phyloP scores from a whole-genome alignment of 2,797 vertebrate genomes.

The Bovichtus variegatus region DNA sequence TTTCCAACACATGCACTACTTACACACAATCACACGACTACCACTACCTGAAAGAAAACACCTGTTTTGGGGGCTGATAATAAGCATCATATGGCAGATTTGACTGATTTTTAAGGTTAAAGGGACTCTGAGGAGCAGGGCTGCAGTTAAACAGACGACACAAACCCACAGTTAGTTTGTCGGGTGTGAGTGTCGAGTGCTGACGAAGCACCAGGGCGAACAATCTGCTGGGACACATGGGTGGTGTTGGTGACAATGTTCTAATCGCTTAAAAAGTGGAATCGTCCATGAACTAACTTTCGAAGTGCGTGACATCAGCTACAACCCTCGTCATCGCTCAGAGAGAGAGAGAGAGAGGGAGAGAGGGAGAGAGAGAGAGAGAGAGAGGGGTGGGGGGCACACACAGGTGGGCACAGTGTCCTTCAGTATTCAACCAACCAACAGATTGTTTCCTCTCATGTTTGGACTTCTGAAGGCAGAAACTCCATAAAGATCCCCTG shows the following conservation, averaged over 20 bases:
- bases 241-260: neutral
- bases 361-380: neutral
- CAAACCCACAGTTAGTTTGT: neutral
- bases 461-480: slow-evolving; percentile 61
- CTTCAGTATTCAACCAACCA: slow-evolving; percentile 44
- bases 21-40: too few relatives aligned
- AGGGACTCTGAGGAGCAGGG: neutral
- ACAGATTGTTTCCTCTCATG: slow-evolving; percentile 62
- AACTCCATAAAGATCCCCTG: slow-evolving; percentile 58
- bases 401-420: slow-evolving; percentile 4
- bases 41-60: too few relatives aligned
- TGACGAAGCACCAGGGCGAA: neutral
- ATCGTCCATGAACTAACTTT: too few relatives aligned
- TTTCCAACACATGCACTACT: too few relatives aligned
- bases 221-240: slow-evolving; percentile 1
- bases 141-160: too few relatives aligned
- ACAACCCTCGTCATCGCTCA: too few relatives aligned
- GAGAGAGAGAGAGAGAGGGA: neutral
- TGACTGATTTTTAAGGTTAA: too few relatives aligned
- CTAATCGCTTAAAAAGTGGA: slow-evolving; percentile 1
- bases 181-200: neutral
- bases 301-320: too few relatives aligned
- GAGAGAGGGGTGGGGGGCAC: neutral
- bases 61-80: neutral
- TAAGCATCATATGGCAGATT: neutral